Evolutionary conservation across 1,140 invertebrate species (phyloP), one percentile per base, ranked within the genome.

Genomic region (Heliconius eleuchia): DNA sequence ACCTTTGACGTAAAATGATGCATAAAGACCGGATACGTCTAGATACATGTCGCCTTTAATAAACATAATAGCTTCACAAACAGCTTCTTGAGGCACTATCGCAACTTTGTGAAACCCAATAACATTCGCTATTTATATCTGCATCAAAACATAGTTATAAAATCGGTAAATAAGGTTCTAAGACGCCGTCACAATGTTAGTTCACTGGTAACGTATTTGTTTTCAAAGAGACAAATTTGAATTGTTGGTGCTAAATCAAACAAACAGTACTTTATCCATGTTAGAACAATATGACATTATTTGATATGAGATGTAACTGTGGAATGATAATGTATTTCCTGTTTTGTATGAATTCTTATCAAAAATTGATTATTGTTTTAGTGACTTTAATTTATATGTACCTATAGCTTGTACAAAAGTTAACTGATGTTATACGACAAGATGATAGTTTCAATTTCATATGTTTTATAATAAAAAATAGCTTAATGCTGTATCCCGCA

Each of bases 301-400:
- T 83, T 80, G 57, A 74, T 39, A 34, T 30, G 50, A 73, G 79
- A 80, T 82, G 71, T 77, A 19, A 52, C 18, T 55, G 77, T 79
- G 80, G 82, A 85, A 52, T 19, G 50, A 52, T 52, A 19, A 6
- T 16, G 13, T 85, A 80, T 77, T 84, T 82, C 82, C 83, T 84
- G 74, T 75, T 79, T 66, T 82, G 57, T 60, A 74, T 79, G 79
- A 11, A 16, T 66, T 66, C 23, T 30, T 66, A 66, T 66, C 60
- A 30, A 66, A 66, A 66, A 30, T 30, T 30, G 9, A 66, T 66
- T 30, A 66, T 66, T 30, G 0, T 66, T 66, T 66, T 30, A 30
- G n/a, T 66, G 4, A 57, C n/a, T 23, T 23, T 23, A 57, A 57
- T 23, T 2, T 11, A 57, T 11, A 5, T 8, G 16, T 55, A 16